phyloP scores from a whole-genome alignment of 2,888 invertebrate genomes.

The Limenitis camilla region DNA sequence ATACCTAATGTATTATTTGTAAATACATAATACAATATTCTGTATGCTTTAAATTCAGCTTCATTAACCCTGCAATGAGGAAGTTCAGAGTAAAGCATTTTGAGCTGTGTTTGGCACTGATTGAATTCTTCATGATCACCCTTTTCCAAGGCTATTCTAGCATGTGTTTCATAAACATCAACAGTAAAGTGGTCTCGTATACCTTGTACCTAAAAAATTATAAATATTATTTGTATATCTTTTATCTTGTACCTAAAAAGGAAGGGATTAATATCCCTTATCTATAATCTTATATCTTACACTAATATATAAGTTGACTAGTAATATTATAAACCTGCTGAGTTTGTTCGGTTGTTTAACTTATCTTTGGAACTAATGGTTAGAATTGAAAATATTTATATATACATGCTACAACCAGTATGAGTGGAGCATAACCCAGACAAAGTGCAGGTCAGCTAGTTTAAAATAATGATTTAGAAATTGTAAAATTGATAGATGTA shows the following conservation, averaged over 20 bases:
- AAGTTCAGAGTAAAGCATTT: conserved; percentile 91
- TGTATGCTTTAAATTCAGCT: conserved; percentile 96
- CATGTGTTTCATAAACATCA: conserved; percentile 99
- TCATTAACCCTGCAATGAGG: conserved; percentile 80
- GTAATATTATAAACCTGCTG: no score
- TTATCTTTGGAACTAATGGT: no score
- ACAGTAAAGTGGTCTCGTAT: conserved; percentile 95
- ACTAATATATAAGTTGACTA: no score
- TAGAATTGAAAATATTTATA: no score
- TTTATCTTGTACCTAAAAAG: conserved; percentile 91
- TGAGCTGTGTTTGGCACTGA: conserved; percentile 98
- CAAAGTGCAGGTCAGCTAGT: no score
- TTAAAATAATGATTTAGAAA: no score
- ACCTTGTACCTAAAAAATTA: conserved; percentile 87
- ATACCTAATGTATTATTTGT: conserved; percentile 97
- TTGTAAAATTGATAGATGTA: background rate
- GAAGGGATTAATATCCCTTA: no score
- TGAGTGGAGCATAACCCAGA: no score
- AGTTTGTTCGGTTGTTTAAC: no score
- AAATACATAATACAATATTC: conserved; percentile 97
- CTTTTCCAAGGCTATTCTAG: conserved; percentile 96
- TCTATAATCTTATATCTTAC: no score
- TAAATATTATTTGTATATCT: background rate
- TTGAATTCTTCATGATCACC: conserved; percentile 99
- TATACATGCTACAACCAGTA: no score